These are phyloP conservation scores for Orthosia gracilis DNA, from an alignment of 2,888 invertebrate species.

Conservation along the genomic window DNA sequence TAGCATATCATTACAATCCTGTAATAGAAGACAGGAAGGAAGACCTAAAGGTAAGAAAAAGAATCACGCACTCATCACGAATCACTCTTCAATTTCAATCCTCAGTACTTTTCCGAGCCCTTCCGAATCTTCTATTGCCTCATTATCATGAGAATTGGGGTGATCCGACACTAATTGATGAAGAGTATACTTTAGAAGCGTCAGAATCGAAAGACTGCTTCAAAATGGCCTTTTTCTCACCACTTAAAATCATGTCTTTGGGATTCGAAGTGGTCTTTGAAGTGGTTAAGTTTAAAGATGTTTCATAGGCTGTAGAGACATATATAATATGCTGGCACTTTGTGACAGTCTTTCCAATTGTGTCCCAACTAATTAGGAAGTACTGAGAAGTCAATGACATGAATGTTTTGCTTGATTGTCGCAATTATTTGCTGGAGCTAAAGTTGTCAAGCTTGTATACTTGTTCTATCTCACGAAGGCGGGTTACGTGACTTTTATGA, in stretches of 20 bases:
- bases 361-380: not conserved
- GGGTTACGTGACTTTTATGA: too few species aligned
- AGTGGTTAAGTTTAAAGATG: not conserved
- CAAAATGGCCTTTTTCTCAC: not conserved
- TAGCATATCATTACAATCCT: not conserved
- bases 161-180: not conserved
- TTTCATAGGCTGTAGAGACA: not conserved
- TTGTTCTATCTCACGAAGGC: too few species aligned
- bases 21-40: not conserved
- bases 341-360: not conserved
- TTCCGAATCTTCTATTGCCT: conserved; percentile 31
- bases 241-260: not conserved
- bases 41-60: not conserved
- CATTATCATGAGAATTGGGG: conserved; percentile 26
- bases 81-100: conserved; percentile 1
- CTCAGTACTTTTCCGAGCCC: not conserved
- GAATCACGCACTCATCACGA: not conserved
- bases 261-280: not conserved
- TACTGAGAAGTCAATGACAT: not conserved
- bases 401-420: not conserved
- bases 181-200: not conserved
- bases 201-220: not conserved
- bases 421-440: not conserved
- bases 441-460: not conserved
- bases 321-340: too few species aligned